Evolutionary conservation across 2,797 vertebrate species (phyloP).

Genomic region (Phrynocephalus forsythii): DNA sequence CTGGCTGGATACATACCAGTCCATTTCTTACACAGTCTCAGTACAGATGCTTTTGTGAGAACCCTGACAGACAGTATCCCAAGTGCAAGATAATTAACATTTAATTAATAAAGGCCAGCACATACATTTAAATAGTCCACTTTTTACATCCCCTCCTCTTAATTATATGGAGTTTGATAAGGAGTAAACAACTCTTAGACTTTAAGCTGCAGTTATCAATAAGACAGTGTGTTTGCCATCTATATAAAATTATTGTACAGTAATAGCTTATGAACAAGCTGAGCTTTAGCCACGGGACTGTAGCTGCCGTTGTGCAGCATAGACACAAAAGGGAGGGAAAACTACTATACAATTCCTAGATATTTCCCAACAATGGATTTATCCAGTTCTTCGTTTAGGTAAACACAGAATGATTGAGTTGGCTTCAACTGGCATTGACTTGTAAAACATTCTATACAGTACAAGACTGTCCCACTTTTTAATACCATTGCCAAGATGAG

Average conservation of each 20-base stretch:
- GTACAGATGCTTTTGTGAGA: background rate
- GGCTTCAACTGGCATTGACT: background rate
- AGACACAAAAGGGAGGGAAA: background rate
- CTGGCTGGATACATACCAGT: constrained; percentile 2
- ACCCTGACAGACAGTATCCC: background rate
- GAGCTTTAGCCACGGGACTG: too few species aligned
- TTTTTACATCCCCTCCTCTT: background rate
- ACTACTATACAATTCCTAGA: background rate
- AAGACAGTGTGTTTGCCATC: background rate
- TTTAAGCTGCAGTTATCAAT: background rate
- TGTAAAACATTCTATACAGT: background rate
- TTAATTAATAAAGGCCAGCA: background rate
- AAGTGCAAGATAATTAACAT: background rate
- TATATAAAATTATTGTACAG: background rate
- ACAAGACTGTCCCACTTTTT: background rate
- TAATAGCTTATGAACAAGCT: too few species aligned
- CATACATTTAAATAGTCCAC: background rate
- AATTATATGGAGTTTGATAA: background rate
- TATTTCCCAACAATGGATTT: background rate
- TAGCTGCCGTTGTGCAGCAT: background rate
- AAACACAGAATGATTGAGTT: background rate
- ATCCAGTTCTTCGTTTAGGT: too few species aligned
- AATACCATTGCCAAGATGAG: background rate
- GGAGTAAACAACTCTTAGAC: background rate
- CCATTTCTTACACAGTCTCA: background rate